Base-by-base conservation (phyloP, 2,797 vertebrate species). In the Microcaecilia unicolor region DNA sequence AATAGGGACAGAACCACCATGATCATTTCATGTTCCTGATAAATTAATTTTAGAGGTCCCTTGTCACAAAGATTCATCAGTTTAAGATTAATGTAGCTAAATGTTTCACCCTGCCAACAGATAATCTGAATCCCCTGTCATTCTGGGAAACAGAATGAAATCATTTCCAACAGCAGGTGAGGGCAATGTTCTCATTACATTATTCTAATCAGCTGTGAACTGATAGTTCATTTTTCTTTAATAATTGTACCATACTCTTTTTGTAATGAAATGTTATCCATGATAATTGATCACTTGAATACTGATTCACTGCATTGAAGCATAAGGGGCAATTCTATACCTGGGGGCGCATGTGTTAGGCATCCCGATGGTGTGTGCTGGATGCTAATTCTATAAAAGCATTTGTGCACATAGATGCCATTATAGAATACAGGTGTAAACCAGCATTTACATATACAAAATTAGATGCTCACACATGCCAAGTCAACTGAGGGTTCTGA, bases 141-240 rank as follows among this genome's bases (percentile, higher is more conserved):
- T 22, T 47, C 34, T 44, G 22, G 29, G 4, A 19, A 37, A 15
- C 3, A 44, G 6, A 47, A 4, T 21, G 44, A 47, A 9, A 21
- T 10, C 25, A 15, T 38, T 41, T 15, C 4, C 38, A n/a, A 54
- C n/a, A n/a, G n/a, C n/a, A 49, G 49, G 55, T 48, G 8, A 41
- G 12, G 4, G 2, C 10, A 1, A 1, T 32, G 42, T 43, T 41
- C 16, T 34, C 30, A 15, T 31, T 18, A 55, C 43, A 40, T 43
- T 25, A 41, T 45, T 41, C 7, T 9, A 45, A 49, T 24, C 18
- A 51, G 47, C 53, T 40, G 49, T 47, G 12, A 45, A 19, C 28
- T 31, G 28, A 24, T 9, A 25, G 26, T 23, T 34, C 21, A 7
- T 31, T 46, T 15, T 51, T 28, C 41, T 58, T 50, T 22, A 45